A percentile compares a stretch with the other conserved stretches of the same genome.
These are phyloP conservation scores for Mastomys coucha DNA, from an alignment of 2,113 vertebrate species.

Conservation along the genomic window DNA sequence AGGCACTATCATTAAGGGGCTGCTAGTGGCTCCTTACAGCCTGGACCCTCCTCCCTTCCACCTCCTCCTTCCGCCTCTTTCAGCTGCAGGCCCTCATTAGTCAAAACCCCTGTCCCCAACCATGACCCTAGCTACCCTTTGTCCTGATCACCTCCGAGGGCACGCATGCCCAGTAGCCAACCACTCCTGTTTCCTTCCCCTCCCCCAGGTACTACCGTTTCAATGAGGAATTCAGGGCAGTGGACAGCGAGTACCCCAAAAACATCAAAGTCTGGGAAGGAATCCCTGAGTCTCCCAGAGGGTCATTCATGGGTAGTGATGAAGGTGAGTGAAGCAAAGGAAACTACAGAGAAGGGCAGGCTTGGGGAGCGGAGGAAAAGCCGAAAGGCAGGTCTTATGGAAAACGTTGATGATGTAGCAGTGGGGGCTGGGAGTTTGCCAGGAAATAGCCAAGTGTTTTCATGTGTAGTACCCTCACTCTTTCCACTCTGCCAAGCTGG, in stretches of 20 bases:
- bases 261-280: conserved; percentile 93
- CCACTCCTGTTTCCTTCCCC: background rate
- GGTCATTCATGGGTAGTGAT: conserved; percentile 92
- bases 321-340: conserved; percentile 88
- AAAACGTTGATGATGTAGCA: background rate
- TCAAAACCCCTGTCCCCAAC: conserved; percentile 5
- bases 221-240: conserved; percentile 90
- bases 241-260: conserved; percentile 93
- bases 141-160: background rate
- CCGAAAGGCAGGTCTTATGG: background rate
- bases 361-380: background rate
- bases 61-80: conserved; percentile 70
- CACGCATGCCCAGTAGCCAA: background rate
- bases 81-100: conserved; percentile 75
- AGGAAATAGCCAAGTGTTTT: background rate
- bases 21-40: conserved; percentile 70
- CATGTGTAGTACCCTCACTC: rapidly evolving
- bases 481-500: background rate
- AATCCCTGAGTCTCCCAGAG: conserved; percentile 91
- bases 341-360: background rate
- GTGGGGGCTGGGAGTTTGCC: background rate
- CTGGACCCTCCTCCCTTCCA: conserved; percentile 71
- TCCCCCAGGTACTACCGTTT: conserved; percentile 92
- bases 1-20: conserved; percentile 80
- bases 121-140: background rate